Percentiles rank a stretch among this genome's conserved stretches.
Evolutionary conservation across 2,888 invertebrate genomes (phyloP).

Genomic region (Leptogaster cylindrica): DNA sequence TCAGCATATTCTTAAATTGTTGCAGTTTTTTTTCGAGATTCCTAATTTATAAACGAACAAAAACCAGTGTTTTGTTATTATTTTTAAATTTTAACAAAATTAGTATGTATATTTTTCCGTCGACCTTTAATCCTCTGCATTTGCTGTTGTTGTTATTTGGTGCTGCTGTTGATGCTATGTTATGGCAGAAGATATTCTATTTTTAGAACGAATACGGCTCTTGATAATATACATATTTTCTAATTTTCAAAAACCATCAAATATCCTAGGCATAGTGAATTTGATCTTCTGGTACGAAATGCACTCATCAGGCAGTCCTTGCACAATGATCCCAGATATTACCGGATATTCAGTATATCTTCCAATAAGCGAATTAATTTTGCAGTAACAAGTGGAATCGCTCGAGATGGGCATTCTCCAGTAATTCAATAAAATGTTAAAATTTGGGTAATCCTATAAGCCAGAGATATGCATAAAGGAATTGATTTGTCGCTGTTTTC

Average conservation of each 20-base stretch:
- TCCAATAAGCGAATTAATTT: slow-evolving; percentile 23
- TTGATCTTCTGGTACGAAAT: neutral
- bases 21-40: too few relatives aligned
- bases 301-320: neutral
- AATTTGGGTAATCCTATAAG: neutral
- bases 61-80: too few relatives aligned
- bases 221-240: slow-evolving; percentile 3
- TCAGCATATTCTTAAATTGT: too few relatives aligned
- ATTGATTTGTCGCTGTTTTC: neutral
- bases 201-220: slow-evolving; percentile 21
- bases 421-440: neutral
- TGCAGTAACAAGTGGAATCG: slow-evolving; percentile 1
- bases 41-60: too few relatives aligned
- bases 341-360: neutral
- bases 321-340: neutral
- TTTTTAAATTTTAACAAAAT: too few relatives aligned
- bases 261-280: too few relatives aligned
- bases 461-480: neutral
- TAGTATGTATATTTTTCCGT: too few relatives aligned
- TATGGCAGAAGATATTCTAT: too few relatives aligned
- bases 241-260: too few relatives aligned
- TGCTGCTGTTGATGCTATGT: too few relatives aligned
- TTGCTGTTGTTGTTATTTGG: too few relatives aligned
- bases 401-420: neutral
- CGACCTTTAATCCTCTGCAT: too few relatives aligned